Percentiles rank a stretch among this genome's conserved stretches.
These are phyloP conservation scores for Pempheris klunzingeri DNA, from an alignment of 2,797 vertebrate species.

Conservation along the genomic window DNA sequence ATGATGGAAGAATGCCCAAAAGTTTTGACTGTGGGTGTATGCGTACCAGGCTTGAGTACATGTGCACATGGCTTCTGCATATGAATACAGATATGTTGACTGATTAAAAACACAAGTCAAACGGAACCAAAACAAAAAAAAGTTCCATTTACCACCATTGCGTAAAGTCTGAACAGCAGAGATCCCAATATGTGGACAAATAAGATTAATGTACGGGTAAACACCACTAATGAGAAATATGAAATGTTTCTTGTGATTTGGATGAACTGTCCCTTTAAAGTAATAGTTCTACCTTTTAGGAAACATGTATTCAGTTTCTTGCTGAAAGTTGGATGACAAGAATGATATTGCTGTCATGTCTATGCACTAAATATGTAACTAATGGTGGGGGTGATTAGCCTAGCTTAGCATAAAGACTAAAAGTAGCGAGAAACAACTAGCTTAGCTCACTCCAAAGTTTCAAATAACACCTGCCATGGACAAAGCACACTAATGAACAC, in stretches of 20 bases:
- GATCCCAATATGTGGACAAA: neutral
- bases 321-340: neutral
- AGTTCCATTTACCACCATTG: neutral
- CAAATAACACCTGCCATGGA: neutral
- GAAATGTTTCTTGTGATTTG: neutral
- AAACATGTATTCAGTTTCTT: neutral
- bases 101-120: too few species aligned
- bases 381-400: neutral
- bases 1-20: slow-evolving; percentile 21
- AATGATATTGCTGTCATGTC: neutral
- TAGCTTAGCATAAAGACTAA: neutral
- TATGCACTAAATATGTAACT: neutral
- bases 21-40: slow-evolving; percentile 1
- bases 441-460: neutral
- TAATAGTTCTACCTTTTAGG: neutral
- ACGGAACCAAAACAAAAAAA: too few species aligned
- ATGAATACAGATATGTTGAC: neutral
- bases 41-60: neutral
- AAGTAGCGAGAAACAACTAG: neutral
- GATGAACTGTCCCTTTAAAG: neutral
- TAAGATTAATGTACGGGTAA: neutral
- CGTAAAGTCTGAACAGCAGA: neutral
- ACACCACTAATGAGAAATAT: neutral
- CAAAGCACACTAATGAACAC: neutral
- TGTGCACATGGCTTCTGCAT: neutral